phyloP scores from a whole-genome alignment of 2,113 vertebrate species.

The Plectropomus leopardus region DNA sequence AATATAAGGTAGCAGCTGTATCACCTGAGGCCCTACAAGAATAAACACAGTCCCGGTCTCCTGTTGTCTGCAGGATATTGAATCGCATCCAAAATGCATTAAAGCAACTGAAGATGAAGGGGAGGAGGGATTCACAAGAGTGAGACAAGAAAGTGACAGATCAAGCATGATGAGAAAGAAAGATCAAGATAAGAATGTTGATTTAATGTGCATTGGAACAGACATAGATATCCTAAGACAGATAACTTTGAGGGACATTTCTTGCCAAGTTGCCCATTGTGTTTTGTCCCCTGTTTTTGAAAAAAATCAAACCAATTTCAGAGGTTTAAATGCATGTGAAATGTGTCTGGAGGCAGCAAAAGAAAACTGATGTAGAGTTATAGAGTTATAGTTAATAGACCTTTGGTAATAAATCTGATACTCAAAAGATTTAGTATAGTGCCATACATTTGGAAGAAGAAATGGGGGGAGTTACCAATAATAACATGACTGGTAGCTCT shows the following conservation, averaged over 20 bases:
- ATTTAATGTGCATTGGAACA: slow-evolving; percentile 3
- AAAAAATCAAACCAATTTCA: too few relatives aligned
- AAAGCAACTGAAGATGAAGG: background rate
- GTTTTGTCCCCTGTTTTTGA: too few relatives aligned
- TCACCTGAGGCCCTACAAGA: slow-evolving; percentile 68
- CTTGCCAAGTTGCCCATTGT: too few relatives aligned
- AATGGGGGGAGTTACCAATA: background rate
- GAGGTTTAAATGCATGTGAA: background rate
- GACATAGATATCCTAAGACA: slow-evolving; percentile 6
- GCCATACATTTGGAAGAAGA: background rate
- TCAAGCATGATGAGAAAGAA: slow-evolving; percentile 15
- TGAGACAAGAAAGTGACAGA: background rate
- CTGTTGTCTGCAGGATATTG: slow-evolving; percentile 45
- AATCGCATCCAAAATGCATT: slow-evolving; percentile 50
- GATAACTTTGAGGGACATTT: too few relatives aligned
- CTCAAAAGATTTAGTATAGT: slow-evolving; percentile 5
- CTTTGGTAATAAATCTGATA: slow-evolving; percentile 23
- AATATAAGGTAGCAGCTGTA: slow-evolving; percentile 71
- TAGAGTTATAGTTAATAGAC: too few relatives aligned
- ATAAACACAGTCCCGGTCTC: slow-evolving; percentile 61
- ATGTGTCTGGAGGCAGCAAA: too few relatives aligned
- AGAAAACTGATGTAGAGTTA: too few relatives aligned
- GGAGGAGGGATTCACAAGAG: background rate
- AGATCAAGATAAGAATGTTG: slow-evolving; percentile 13
- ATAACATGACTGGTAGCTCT: background rate